Percentiles rank a stretch among this genome's conserved stretches.
Conservation (phyloP, 2,888 invertebrate genomes). For the Ryuthela nishihirai region DNA sequence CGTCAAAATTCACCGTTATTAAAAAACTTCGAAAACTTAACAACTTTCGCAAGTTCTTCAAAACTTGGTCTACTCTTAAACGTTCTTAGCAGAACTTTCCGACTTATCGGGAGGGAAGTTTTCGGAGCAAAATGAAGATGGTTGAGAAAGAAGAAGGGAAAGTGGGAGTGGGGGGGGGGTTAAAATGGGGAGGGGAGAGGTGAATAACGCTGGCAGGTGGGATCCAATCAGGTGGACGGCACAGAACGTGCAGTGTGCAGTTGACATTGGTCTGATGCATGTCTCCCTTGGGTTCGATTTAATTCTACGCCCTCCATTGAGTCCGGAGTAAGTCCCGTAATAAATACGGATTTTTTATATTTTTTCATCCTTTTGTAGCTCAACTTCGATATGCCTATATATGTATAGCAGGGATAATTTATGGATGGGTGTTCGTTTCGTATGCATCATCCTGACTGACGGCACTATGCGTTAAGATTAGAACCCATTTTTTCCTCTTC, state of each 20-base stretch:
- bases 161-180: not conserved
- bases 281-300: conserved; percentile 34
- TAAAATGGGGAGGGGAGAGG: conserved; percentile 3
- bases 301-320: conserved; percentile 29
- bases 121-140: conserved; percentile 27
- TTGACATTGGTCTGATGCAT: conserved; percentile 35
- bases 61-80: too few species aligned
- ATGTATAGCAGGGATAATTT: too few species aligned
- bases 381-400: conserved; percentile 6
- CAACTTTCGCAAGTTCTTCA: too few species aligned
- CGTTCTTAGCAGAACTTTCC: too few species aligned
- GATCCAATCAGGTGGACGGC: conserved; percentile 38
- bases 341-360: conserved; percentile 37
- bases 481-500: too few species aligned
- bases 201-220: conserved; percentile 25
- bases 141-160: conserved; percentile 2
- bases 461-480: too few species aligned
- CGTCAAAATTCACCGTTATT: too few species aligned
- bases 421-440: too few species aligned
- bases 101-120: too few species aligned
- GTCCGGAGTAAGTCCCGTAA: conserved; percentile 29
- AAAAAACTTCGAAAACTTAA: too few species aligned
- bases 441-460: too few species aligned
- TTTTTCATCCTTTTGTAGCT: conserved; percentile 26
- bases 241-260: conserved; percentile 16